These are phyloP conservation scores for Cerastoderma edule DNA, from an alignment of 2,888 invertebrate genomes.

Conservation along the genomic window DNA sequence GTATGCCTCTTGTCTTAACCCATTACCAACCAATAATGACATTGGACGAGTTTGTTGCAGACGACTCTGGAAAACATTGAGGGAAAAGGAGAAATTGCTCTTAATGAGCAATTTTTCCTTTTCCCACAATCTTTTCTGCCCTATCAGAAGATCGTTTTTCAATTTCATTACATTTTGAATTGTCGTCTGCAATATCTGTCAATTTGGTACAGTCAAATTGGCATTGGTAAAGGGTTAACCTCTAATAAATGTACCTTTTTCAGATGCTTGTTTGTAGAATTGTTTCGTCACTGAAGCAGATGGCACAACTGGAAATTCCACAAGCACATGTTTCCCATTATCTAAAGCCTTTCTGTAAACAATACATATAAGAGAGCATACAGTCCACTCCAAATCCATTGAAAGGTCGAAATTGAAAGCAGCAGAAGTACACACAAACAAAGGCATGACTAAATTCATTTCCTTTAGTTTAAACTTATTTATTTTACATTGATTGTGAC, in stretches of 20 bases:
- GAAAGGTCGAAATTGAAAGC: too few species aligned
- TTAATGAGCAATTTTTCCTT: not conserved
- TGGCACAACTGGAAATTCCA: conserved; percentile 73
- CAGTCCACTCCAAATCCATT: too few species aligned
- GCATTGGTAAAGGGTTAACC: not conserved
- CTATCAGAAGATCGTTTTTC: not conserved
- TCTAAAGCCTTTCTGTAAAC: conserved; percentile 64
- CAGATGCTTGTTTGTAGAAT: conserved; percentile 63
- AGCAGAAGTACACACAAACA: too few species aligned
- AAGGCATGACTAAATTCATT: too few species aligned
- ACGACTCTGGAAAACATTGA: not conserved
- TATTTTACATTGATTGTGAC: too few species aligned
- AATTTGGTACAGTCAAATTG: too few species aligned
- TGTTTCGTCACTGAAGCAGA: conserved; percentile 59
- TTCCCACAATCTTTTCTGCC: not conserved
- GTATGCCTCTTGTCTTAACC: too few species aligned
- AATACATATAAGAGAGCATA: too few species aligned
- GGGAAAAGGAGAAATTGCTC: conserved; percentile 13
- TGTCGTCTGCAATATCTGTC: not conserved
- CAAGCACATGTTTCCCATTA: conserved; percentile 71
- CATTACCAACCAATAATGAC: too few species aligned
- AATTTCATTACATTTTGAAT: too few species aligned
- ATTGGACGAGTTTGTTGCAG: too few species aligned
- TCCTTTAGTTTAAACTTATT: too few species aligned
- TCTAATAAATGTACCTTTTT: conserved; percentile 61